These are phyloP conservation scores for Gastrophysa polygoni DNA, from an alignment of 2,888 invertebrate species.

Conservation along the genomic window DNA sequence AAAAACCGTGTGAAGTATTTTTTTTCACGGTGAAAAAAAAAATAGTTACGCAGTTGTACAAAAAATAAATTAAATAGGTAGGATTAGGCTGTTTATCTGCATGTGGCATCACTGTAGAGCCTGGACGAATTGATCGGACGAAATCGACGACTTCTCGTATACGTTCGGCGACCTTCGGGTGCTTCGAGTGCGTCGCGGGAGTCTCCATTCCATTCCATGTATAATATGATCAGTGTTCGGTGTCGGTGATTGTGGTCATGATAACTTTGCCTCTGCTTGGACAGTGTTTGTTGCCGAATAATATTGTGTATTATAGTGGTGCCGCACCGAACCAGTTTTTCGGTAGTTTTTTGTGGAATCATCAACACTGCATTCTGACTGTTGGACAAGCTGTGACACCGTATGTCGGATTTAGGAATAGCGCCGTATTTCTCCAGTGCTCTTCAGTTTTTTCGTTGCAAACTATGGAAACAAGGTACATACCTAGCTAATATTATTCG, in stretches of 20 bases:
- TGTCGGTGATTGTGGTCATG: slow-evolving; percentile 59
- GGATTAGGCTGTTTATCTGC: too few species aligned
- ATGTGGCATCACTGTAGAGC: not conserved
- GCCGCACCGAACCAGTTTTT: slow-evolving; percentile 38
- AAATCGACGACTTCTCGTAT: not conserved
- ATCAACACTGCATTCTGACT: slow-evolving; percentile 54
- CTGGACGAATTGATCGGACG: slow-evolving; percentile 7
- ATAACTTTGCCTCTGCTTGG: slow-evolving; percentile 61
- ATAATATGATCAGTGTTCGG: slow-evolving; percentile 57
- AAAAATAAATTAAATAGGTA: too few species aligned
- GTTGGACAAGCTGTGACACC: slow-evolving; percentile 52
- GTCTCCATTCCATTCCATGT: slow-evolving; percentile 45
- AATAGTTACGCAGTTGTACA: too few species aligned
- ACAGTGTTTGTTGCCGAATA: slow-evolving; percentile 59
- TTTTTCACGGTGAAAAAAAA: too few species aligned
- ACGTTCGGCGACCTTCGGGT: not conserved
- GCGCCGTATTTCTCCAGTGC: slow-evolving; percentile 52
- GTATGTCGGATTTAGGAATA: slow-evolving; percentile 58
- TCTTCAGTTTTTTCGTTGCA: slow-evolving; percentile 46
- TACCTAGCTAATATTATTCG: not conserved
- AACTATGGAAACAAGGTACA: slow-evolving; percentile 55
- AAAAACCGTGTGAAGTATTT: too few species aligned
- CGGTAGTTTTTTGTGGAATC: slow-evolving; percentile 54
- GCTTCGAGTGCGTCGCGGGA: slow-evolving; percentile 11
- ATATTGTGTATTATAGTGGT: slow-evolving; percentile 39